These are phyloP conservation scores for Neodontobutis hainanensis DNA, from an alignment of 2,113 vertebrate species.

Conservation along the genomic window DNA sequence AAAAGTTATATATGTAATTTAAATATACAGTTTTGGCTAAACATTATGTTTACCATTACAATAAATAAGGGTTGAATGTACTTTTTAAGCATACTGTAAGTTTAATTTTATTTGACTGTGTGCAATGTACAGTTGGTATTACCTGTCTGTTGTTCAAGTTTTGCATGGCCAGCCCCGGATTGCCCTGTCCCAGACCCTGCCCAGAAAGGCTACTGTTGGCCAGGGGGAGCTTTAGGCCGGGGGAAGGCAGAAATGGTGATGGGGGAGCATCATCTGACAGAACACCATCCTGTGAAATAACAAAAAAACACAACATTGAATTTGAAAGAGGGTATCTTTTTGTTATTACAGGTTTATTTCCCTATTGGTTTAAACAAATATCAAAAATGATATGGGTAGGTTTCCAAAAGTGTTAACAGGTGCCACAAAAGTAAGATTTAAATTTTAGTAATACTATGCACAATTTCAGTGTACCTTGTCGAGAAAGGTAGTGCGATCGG, in stretches of 20 bases:
- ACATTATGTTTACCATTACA: too few species aligned
- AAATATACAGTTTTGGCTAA: too few species aligned
- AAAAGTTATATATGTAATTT: too few species aligned
- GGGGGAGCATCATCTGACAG: conserved; percentile 94
- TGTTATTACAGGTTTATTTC: not conserved
- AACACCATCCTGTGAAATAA: conserved; percentile 85
- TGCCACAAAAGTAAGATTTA: too few species aligned
- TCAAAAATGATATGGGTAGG: too few species aligned
- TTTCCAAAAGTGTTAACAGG: too few species aligned
- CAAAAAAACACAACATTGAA: not conserved
- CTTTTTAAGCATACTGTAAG: too few species aligned
- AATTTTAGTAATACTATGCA: not conserved
- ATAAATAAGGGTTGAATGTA: too few species aligned
- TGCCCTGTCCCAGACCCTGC: conserved; percentile 95
- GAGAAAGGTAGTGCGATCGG: conserved; percentile 91
- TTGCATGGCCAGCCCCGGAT: conserved; percentile 97
- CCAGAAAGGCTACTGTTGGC: conserved; percentile 95
- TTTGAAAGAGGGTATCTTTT: not conserved
- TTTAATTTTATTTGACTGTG: too few species aligned
- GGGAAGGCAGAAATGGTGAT: conserved; percentile 99
- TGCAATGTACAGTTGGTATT: not conserved
- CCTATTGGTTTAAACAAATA: not conserved
- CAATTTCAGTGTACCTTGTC: conserved; percentile 85
- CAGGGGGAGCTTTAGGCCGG: conserved; percentile 98
- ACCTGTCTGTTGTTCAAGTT: conserved; percentile 99